Conservation (phyloP, 2,888 invertebrate species). For the Drosophila austrosaltans region DNA sequence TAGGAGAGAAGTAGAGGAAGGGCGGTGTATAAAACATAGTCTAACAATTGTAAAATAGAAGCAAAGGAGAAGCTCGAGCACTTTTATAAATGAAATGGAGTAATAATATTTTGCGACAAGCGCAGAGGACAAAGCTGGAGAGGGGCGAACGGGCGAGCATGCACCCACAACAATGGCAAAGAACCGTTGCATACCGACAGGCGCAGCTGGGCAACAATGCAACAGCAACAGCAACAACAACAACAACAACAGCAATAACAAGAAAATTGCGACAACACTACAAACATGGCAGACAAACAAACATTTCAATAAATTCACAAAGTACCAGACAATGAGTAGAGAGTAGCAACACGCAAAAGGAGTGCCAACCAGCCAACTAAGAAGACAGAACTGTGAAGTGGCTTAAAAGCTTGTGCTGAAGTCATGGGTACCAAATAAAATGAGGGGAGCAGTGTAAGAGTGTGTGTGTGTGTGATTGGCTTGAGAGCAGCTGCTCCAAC, state of each 20-base stretch:
- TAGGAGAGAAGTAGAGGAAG: no score
- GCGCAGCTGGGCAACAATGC: conserved; percentile 66
- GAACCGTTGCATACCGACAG: conserved; percentile 46
- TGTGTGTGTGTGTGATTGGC: neutral
- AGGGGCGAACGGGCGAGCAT: neutral
- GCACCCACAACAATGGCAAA: conserved; percentile 30
- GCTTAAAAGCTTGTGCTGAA: conserved; percentile 67
- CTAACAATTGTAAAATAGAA: neutral
- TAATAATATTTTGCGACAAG: conserved; percentile 80
- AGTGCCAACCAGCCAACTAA: conserved; percentile 54
- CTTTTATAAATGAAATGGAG: conserved; percentile 81
- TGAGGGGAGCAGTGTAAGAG: neutral
- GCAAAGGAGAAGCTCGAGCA: conserved; percentile 47
- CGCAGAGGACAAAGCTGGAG: conserved; percentile 43
- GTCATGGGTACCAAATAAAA: conserved; percentile 22
- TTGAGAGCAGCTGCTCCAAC: conserved; percentile 38
- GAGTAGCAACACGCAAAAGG: conserved; percentile 69
- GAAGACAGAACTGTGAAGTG: conserved; percentile 53
- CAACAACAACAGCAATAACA: conserved; percentile 34
- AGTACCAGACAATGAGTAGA: conserved; percentile 64
- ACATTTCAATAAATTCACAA: conserved; percentile 77
- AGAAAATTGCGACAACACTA: conserved; percentile 17
- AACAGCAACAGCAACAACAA: conserved; percentile 29
- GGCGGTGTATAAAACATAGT: no score
- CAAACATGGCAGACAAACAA: conserved; percentile 70